Percentiles rank a stretch among this genome's conserved stretches.
phyloP scores from a whole-genome alignment of 2,888 invertebrate genomes.

The Temnothorax ravouxi region DNA sequence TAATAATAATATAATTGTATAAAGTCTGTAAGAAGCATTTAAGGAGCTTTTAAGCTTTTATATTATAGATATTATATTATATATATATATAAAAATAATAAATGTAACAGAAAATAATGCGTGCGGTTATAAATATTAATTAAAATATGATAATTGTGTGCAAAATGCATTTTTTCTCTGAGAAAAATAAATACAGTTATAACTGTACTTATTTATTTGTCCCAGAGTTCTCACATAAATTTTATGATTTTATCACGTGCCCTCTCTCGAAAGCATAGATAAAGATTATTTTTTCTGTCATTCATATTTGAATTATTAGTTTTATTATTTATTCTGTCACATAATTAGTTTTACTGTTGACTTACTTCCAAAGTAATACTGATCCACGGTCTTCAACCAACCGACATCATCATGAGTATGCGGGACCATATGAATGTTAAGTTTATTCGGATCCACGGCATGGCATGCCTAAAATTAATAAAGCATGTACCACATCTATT shows the following conservation, averaged over 20 bases:
- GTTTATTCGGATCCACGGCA: conserved; percentile 84
- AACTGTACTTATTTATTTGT: too few relatives aligned
- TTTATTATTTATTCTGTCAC: background rate
- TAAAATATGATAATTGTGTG: background rate
- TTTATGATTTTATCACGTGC: too few relatives aligned
- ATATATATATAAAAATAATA: background rate
- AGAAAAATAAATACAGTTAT: too few relatives aligned
- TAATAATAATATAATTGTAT: background rate
- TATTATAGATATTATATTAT: background rate
- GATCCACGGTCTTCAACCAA: conserved; percentile 97
- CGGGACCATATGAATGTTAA: conserved; percentile 91
- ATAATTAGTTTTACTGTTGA: conserved; percentile 67
- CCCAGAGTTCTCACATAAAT: too few relatives aligned
- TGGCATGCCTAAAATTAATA: conserved; percentile 85
- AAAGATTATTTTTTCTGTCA: background rate
- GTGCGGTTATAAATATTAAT: background rate
- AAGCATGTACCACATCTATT: background rate
- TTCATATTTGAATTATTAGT: background rate
- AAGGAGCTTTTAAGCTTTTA: background rate
- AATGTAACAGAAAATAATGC: background rate
- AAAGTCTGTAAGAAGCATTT: background rate
- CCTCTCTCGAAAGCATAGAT: background rate
- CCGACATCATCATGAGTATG: conserved; percentile 98
- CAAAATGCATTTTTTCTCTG: background rate
- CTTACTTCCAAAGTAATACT: conserved; percentile 95